Conservation (phyloP, 2,113 vertebrate species). For the Halcyon senegalensis region DNA sequence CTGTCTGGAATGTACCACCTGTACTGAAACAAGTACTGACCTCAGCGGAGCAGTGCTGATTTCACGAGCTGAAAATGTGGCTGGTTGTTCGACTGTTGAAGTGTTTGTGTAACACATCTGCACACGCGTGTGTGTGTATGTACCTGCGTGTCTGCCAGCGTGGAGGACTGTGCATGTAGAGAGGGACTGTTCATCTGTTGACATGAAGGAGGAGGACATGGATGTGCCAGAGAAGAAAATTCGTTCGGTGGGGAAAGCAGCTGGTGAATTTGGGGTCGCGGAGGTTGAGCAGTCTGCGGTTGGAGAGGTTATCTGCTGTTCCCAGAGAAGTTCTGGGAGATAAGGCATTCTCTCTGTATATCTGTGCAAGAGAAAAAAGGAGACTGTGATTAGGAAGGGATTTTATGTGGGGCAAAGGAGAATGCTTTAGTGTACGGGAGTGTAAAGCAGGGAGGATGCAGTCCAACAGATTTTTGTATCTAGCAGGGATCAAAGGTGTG, state of each 20-base stretch:
- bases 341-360: fast-evolving
- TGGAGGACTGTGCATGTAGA: background rate
- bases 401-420: background rate
- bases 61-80: background rate
- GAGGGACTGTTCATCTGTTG: background rate
- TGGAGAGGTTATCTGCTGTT: background rate
- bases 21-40: background rate
- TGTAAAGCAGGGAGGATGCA: background rate
- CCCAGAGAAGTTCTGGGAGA: fast-evolving
- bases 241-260: background rate
- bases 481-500: constrained; percentile 40
- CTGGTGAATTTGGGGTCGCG: background rate
- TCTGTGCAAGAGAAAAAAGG: background rate
- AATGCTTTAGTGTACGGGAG: background rate
- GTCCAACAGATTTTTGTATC: background rate
- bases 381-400: background rate
- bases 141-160: background rate
- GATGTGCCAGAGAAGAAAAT: background rate
- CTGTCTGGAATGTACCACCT: constrained; percentile 48
- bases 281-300: background rate
- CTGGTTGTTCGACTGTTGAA: background rate
- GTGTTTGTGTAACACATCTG: too few relatives aligned
- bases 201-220: fast-evolving
- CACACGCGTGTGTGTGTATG: fast-evolving
- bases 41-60: background rate